Evolutionary conservation across 2,113 vertebrate species (phyloP).

Genomic region (Stercorarius parasiticus): DNA sequence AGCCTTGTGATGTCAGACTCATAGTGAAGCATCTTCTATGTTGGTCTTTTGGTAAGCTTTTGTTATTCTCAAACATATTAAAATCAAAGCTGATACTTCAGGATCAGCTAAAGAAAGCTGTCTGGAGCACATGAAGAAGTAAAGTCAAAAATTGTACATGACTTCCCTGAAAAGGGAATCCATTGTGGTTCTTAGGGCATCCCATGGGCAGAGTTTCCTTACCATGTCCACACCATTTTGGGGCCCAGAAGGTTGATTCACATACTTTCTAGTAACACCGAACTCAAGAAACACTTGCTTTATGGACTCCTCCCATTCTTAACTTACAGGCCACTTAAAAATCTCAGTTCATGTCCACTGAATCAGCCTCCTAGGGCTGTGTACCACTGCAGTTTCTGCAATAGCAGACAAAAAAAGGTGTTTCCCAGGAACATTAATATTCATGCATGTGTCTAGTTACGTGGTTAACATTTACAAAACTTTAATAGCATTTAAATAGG

Average conservation of each 20-base stretch:
- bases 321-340: background rate
- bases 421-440: background rate
- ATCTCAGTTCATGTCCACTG: background rate
- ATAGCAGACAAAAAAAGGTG: background rate
- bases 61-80: background rate
- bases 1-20: background rate
- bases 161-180: background rate
- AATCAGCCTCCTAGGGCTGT: background rate
- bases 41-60: background rate
- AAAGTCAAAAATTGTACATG: background rate
- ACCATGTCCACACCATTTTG: rapidly evolving
- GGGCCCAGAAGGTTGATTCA: background rate
- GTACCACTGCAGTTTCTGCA: background rate
- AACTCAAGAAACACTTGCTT: background rate
- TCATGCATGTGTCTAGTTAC: rapidly evolving
- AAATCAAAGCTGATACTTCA: background rate
- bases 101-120: background rate
- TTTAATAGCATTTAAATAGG: background rate
- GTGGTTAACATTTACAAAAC: background rate
- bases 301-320: background rate
- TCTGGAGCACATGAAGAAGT: background rate
- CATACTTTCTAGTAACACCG: rapidly evolving
- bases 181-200: background rate
- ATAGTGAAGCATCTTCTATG: background rate
- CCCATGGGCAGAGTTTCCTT: background rate